phyloP scores from a whole-genome alignment of 2,797 vertebrate genomes.

The Alfaro cultratus region DNA sequence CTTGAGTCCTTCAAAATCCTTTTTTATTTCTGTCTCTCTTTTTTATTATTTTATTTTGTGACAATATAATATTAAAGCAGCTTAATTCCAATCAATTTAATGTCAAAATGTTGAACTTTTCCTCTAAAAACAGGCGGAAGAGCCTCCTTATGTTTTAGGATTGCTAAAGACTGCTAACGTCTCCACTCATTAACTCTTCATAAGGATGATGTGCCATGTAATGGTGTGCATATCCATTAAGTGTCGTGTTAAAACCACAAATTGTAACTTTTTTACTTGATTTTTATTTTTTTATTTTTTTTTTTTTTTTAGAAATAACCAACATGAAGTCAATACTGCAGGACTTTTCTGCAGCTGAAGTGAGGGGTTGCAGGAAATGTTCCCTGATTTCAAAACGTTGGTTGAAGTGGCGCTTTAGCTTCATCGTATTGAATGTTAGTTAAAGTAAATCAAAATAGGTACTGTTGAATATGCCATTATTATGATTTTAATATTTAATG shows the following conservation, averaged over 20 bases:
- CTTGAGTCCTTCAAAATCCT: conserved; percentile 31
- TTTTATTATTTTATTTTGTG: neutral
- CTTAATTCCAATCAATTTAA: neutral
- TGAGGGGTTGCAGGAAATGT: neutral
- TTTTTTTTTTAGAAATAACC: neutral
- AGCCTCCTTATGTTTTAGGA: neutral
- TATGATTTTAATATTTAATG: neutral
- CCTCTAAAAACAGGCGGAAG: neutral
- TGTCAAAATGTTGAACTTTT: conserved; percentile 4
- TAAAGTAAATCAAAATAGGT: too few species aligned
- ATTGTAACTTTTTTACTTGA: neutral
- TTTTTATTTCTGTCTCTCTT: conserved; percentile 18
- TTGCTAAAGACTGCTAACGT: neutral
- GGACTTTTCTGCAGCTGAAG: neutral
- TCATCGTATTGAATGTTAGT: too few species aligned
- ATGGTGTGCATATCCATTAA: neutral
- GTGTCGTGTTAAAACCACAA: neutral
- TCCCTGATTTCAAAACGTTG: neutral
- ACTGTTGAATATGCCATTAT: too few species aligned
- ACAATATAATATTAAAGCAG: neutral
- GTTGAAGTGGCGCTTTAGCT: neutral
- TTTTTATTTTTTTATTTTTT: too few species aligned
- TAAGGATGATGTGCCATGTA: neutral
- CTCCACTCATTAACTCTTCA: neutral
- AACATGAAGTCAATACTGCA: neutral